Base-by-base conservation (phyloP, 2,888 invertebrate species). In the Lysandra coridon region DNA sequence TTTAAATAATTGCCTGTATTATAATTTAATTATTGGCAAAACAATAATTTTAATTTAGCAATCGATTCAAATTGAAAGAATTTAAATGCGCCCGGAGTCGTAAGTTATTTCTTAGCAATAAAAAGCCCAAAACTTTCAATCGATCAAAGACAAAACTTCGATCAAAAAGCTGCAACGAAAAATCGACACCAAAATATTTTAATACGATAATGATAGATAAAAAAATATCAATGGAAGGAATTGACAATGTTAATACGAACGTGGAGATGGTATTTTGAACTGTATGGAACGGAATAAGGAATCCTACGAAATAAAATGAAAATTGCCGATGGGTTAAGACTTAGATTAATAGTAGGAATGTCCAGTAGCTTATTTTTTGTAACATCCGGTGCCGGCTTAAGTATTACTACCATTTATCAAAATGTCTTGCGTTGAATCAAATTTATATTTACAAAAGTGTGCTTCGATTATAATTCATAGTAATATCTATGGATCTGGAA, bases 331-430 rank as follows among this genome's bases (percentile, higher is more conserved):
- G 81, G 82, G 80, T 84, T 88, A 89, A 88, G 86, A 87, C 85
- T 87, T 88, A 92, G 93, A 93, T 93, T 93, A 91, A 93, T 93
- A 88, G 91, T 86, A 84, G 83, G 81, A 84, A 81, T 86, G 85
- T 88, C 88, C 92, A 88, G 93, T 93, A 93, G 93, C 92, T 79
- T 82, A 83, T 84, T 84, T 86, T 84, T 85, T 83, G 81, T 82
- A 84, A 85, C 88, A 88, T 90, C 90, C 90, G 89, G 89, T 85
- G 84, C 90, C 89, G 88, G 88, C 85, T 85, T 85, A 88, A 85
- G 87, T 86, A 84, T 87, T 87, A 85, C 86, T 88, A 87, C 87
- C 91, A 91, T 92, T 91, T 89, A 89, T 90, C 90, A 89, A 85
- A 85, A 85, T 82, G 86, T 87, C 87, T 87, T 86, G 88, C 88